Evolutionary conservation across 1,140 invertebrate genomes (phyloP).

Genomic region (Ceratitis capitata): DNA sequence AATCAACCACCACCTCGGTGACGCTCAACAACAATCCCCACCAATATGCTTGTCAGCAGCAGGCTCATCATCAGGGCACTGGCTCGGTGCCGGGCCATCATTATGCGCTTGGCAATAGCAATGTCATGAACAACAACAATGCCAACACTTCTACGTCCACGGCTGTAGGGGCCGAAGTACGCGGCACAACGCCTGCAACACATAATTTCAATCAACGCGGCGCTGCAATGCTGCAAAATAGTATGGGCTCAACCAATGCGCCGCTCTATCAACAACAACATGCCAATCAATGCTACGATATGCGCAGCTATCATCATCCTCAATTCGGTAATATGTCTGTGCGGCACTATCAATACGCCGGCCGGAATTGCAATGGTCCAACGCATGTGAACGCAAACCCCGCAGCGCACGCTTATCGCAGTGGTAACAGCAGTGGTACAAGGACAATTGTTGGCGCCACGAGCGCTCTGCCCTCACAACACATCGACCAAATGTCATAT

Average conservation of each 20-base stretch:
- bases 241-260: background rate
- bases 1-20: conserved; percentile 44
- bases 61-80: background rate
- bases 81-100: background rate
- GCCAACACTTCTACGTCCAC: conserved; percentile 49
- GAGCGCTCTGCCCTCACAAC: background rate
- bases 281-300: conserved; percentile 52
- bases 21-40: conserved; percentile 38
- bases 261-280: conserved; percentile 41
- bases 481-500: background rate
- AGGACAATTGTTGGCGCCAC: background rate
- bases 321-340: conserved; percentile 59
- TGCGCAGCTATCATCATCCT: conserved; percentile 53
- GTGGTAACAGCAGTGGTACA: background rate
- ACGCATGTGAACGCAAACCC: background rate
- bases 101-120: conserved; percentile 44
- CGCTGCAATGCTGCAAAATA: background rate
- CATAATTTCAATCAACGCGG: background rate
- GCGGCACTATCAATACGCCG: conserved; percentile 45
- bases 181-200: conserved; percentile 45
- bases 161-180: conserved; percentile 53
- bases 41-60: background rate
- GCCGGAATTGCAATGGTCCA: conserved; percentile 3
- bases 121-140: conserved; percentile 50
- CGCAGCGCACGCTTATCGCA: background rate